Base-by-base conservation (phyloP, 2,113 vertebrate species). In the Egretta garzetta region DNA sequence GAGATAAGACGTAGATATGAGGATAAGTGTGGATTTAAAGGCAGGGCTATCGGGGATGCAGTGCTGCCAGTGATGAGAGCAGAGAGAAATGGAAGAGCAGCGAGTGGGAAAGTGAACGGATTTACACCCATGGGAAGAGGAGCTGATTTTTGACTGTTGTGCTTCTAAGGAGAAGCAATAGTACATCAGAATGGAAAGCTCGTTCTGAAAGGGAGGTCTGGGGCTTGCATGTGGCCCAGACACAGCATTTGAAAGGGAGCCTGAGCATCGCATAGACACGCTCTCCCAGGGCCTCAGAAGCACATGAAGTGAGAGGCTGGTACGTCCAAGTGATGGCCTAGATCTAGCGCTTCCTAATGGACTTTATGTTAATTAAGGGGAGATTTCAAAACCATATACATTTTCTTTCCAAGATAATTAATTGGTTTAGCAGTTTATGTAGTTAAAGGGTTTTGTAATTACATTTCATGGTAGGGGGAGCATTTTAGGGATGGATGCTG, bases 301-400 rank as follows among this genome's bases (percentile, higher is more conserved):
- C 85, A 74, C 0, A 2, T 55, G 43, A 86, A 80, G 53, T 24
- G n/a, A 86, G 41, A 83, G 28, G 63, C 33, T 53, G 39, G 55
- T 79, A 68, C 1, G 0, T 53, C 33, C 66, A 89, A 93, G 20
- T 12, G 28, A 90, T 85, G 80, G 60, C 93, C 89, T 73, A 95
- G 80, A 96, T 95, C 67, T 97, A 66, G 66, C 1, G 3, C 74
- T 94, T 95, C 71, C 70, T 90, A 93, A 94, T 3, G 4, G 71
- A 80, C 41, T 75, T 88, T 8, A 23, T 39, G 58, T 96, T 97
- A 97, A 97, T 96, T 97, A 97, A 95, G 87, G 58, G 12, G 53
- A 95, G 41, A 80, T 93, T 85, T 95, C 73, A 94, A 96, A 94
- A 75, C 27, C 80, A 91, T 80, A 85, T 49, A 88, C 14, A 37